Conservation (phyloP, 1,140 invertebrate genomes). For the Lineus longissimus region DNA sequence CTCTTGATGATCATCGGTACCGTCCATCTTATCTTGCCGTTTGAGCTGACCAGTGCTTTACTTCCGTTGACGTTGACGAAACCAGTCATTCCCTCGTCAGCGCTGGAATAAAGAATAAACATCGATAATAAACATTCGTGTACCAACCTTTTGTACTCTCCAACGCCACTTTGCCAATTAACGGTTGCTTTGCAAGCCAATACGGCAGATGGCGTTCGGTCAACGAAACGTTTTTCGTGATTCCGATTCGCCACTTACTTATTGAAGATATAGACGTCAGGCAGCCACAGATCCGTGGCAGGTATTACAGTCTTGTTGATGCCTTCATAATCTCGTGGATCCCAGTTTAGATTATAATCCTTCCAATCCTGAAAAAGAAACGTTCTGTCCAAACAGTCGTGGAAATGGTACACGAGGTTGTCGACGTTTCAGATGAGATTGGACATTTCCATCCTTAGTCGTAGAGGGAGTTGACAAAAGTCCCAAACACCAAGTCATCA, state of each 20-base stretch:
- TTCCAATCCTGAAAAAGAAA: slow-evolving; percentile 15
- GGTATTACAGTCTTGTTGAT: slow-evolving; percentile 5
- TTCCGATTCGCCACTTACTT: no score
- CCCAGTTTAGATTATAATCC: slow-evolving; percentile 15
- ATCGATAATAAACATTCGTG: neutral
- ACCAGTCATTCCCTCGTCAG: slow-evolving; percentile 36
- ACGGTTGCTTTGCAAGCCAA: no score
- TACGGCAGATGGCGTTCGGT: no score
- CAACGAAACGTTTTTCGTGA: no score
- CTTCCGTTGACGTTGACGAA: slow-evolving; percentile 44
- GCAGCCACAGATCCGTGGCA: slow-evolving; percentile 12
- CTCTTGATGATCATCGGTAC: slow-evolving; percentile 46
- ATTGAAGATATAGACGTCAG: slow-evolving; percentile 20
- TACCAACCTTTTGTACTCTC: neutral
- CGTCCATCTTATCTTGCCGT: slow-evolving; percentile 39
- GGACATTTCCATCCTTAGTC: no score
- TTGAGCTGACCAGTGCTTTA: slow-evolving; percentile 30
- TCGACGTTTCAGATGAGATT: no score
- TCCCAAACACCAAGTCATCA: no score
- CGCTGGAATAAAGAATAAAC: slow-evolving; percentile 30
- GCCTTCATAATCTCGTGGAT: slow-evolving; percentile 10
- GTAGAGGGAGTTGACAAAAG: no score
- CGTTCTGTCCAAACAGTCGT: no score
- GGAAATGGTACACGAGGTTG: no score
- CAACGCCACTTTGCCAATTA: neutral